Conservation (phyloP, 2,797 vertebrate species). For the Antrozous pallidus region DNA sequence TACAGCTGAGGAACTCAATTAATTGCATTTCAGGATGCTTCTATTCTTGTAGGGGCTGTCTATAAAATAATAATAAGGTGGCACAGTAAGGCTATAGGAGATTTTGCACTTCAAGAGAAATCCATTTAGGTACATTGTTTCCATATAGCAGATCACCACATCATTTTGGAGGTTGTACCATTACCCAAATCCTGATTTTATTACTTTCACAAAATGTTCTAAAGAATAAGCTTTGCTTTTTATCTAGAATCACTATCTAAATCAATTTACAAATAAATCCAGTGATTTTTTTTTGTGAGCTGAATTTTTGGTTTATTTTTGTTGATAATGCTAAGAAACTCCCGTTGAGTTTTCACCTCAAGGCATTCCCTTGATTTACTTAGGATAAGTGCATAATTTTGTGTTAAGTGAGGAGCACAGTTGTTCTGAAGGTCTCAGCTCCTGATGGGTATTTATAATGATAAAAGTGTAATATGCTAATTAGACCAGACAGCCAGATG, state of each 20-base stretch:
- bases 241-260: neutral
- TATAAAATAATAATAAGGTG: conserved; percentile 50
- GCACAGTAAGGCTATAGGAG: neutral
- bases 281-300: conserved; percentile 37
- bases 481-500: too few species aligned
- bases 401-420: conserved; percentile 16
- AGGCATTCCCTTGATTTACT: conserved; percentile 21
- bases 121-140: conserved; percentile 1
- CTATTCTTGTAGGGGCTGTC: neutral
- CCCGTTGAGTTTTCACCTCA: conserved; percentile 8
- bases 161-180: neutral
- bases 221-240: neutral
- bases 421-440: conserved; percentile 32
- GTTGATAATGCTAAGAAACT: conserved; percentile 26
- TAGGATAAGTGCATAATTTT: conserved; percentile 49
- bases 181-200: neutral
- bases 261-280: conserved; percentile 35
- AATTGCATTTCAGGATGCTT: conserved; percentile 41
- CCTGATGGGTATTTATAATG: neutral
- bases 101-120: neutral
- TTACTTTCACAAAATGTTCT: neutral
- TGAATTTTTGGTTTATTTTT: conserved; percentile 50
- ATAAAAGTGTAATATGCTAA: too few species aligned
- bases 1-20: conserved; percentile 16
- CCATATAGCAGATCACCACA: neutral